These are phyloP conservation scores for Gavia stellata DNA, from an alignment of 2,113 vertebrate species.

Conservation along the genomic window DNA sequence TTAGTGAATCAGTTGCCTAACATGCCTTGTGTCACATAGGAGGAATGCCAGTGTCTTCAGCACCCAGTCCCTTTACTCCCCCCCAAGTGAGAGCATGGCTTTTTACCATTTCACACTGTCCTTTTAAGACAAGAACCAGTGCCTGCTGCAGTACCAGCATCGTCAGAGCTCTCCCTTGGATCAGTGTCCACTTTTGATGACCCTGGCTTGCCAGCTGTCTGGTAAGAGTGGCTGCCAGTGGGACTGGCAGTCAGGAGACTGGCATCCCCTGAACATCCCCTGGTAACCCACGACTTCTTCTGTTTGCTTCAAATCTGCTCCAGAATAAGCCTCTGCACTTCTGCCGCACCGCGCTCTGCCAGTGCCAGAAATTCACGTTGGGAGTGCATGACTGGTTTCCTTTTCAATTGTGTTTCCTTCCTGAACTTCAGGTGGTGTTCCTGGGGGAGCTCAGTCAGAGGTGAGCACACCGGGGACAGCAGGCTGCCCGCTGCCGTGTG, in stretches of 20 bases:
- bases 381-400: not conserved
- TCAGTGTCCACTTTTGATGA: not conserved
- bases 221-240: not conserved
- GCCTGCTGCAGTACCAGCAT: not conserved
- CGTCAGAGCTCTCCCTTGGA: not conserved
- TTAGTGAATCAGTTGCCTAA: not conserved
- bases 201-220: not conserved
- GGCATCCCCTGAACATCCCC: not conserved
- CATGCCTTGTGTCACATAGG: not conserved
- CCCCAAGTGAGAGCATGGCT: not conserved
- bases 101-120: not conserved
- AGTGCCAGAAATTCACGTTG: not conserved
- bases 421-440: not conserved
- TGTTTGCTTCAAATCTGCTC: not conserved
- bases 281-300: fast-evolving
- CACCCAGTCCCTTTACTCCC: not conserved
- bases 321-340: not conserved
- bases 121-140: not conserved
- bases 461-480: not conserved
- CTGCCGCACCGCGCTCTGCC: not conserved
- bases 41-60: slow-evolving; percentile 24
- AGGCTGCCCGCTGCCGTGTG: fast-evolving
- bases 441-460: fast-evolving
- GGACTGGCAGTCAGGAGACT: too few species aligned
- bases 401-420: not conserved